Base-by-base conservation (phyloP, 1,140 invertebrate genomes). In the Proctacanthus coquilletti region DNA sequence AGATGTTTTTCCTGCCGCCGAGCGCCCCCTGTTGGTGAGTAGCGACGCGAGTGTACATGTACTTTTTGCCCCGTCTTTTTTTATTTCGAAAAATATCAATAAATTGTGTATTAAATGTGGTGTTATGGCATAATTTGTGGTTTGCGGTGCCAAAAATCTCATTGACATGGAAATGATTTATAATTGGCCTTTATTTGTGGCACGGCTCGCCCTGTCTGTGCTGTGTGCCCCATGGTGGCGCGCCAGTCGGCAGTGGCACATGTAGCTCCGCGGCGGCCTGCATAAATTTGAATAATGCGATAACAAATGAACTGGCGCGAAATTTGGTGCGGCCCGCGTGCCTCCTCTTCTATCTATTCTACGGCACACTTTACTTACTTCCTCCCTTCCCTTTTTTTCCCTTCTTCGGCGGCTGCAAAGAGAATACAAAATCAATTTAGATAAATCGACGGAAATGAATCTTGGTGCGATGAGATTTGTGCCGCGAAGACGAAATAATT, bases 401-500 rank as follows among this genome's bases (percentile, higher is more conserved):
- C 18, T 34, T 34, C 33, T 45, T 45, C 5, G 43, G 43, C 5
- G 43, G 43, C 43, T 45, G 37, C 25, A 42, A 40, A 17, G 2
- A 36, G 37, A 33, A 18, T 23, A 40, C 40, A 31, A n/a, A 10
- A 18, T 18, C 2, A 10, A 29, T n/a, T n/a, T n/a, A n/a, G n/a
- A n/a, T n/a, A n/a, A n/a, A n/a, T n/a, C n/a, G n/a, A n/a, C n/a
- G n/a, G n/a, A n/a, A n/a, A n/a, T n/a, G n/a, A n/a, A n/a, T n/a
- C n/a, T n/a, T n/a, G n/a, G n/a, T n/a, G n/a, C n/a, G n/a, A n/a
- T n/a, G n/a, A n/a, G n/a, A n/a, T n/a, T n/a, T n/a, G n/a, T n/a
- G n/a, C n/a, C n/a, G n/a, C n/a, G n/a, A n/a, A n/a, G n/a, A n/a
- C n/a, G n/a, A n/a, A n/a, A n/a, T n/a, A n/a, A n/a, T n/a, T n/a